These are phyloP conservation scores for Lonchura striata DNA, from an alignment of 2,113 vertebrate species.

Conservation along the genomic window DNA sequence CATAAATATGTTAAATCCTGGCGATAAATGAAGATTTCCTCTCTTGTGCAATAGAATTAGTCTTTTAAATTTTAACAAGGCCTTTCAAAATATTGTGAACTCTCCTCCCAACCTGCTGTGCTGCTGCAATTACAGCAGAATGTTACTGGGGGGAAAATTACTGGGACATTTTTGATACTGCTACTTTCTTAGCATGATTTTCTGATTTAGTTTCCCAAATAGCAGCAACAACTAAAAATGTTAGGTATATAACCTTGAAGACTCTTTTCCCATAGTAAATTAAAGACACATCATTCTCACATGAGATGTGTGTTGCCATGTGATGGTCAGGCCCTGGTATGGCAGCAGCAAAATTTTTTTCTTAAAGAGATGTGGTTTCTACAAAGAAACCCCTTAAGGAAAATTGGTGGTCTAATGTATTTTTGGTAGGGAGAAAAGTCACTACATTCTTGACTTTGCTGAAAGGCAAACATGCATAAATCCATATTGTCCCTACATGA, in stretches of 20 bases:
- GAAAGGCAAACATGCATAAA: background rate
- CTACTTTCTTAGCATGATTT: background rate
- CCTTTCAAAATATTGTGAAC: constrained; percentile 20
- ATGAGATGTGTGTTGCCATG: fast-evolving
- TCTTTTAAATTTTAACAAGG: background rate
- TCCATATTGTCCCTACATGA: fast-evolving
- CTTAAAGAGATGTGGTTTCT: background rate
- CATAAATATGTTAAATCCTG: constrained; percentile 13
- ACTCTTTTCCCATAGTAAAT: background rate
- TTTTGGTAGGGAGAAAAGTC: background rate
- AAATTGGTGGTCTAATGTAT: background rate
- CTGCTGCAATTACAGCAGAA: background rate
- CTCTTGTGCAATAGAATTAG: constrained; percentile 31
- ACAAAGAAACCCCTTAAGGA: background rate
- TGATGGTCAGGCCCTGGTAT: background rate
- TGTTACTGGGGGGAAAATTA: background rate
- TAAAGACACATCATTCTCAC: background rate
- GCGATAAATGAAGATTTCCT: constrained; percentile 25
- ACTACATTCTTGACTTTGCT: background rate
- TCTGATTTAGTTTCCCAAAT: background rate
- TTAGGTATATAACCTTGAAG: background rate
- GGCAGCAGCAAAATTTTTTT: background rate
- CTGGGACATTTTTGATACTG: background rate
- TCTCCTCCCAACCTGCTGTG: background rate
- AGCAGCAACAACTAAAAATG: background rate